phyloP scores from a whole-genome alignment of 92 coral and sea anemone genomes.

The Galaxea fascicularis region DNA sequence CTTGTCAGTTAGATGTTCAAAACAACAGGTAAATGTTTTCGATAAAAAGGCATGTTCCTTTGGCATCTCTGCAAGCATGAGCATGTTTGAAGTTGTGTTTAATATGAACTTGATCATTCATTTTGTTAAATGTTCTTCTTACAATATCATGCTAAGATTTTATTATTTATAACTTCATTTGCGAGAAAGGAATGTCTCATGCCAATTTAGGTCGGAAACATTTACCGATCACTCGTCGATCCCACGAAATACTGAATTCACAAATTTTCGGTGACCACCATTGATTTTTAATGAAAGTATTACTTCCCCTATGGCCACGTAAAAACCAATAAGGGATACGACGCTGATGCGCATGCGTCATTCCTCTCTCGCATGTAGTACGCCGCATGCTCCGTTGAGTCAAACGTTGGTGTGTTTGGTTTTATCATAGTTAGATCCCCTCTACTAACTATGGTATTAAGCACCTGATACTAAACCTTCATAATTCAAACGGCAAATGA shows the following conservation, averaged over 20 bases:
- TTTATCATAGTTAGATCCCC: too few species aligned
- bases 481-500: too few species aligned
- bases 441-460: too few species aligned
- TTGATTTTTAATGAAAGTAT: neutral
- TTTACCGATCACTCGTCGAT: conserved; percentile 11
- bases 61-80: conserved; percentile 2
- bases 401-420: conserved; percentile 12
- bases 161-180: neutral
- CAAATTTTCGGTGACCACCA: neutral
- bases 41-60: conserved; percentile 38
- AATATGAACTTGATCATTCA: neutral
- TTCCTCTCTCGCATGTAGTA: conserved; percentile 45
- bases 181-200: conserved; percentile 57
- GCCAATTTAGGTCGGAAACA: conserved; percentile 45
- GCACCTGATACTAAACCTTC: too few species aligned
- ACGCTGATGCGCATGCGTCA: conserved; percentile 25
- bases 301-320: neutral
- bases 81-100: conserved; percentile 1
- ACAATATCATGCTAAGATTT: neutral
- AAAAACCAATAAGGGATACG: neutral
- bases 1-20: neutral
- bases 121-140: neutral
- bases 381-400: conserved; percentile 28
- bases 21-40: conserved; percentile 44
- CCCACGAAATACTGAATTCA: neutral